Evolutionary conservation across 2,113 vertebrate genomes (phyloP).

Genomic region (Coracopsis vasa): DNA sequence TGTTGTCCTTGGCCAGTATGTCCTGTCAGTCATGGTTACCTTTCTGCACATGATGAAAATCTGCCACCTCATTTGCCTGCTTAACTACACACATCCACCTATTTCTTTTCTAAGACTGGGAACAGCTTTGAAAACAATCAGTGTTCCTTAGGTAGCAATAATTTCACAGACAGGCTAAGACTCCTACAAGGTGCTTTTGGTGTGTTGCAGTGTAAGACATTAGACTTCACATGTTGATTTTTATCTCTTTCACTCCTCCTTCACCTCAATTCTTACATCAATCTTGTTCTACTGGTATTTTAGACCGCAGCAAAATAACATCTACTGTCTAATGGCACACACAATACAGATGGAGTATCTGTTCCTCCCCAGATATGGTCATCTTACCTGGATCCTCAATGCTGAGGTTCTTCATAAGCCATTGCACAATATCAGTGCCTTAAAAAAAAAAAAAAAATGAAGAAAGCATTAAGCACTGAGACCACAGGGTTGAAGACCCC

Average conservation of each 20-base stretch:
- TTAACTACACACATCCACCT: not conserved
- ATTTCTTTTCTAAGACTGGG: not conserved
- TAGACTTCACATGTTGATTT: not conserved
- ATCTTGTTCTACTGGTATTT: not conserved
- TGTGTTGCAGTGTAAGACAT: not conserved
- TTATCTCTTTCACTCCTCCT: not conserved
- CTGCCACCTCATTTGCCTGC: not conserved
- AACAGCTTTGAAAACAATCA: not conserved
- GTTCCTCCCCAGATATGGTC: not conserved
- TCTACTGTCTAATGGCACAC: not conserved
- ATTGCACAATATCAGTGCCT: conserved; percentile 94
- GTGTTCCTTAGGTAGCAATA: not conserved
- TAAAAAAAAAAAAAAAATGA: conserved; percentile 54
- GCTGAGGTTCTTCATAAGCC: conserved; percentile 93
- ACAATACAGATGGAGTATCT: not conserved
- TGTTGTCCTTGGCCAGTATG: not conserved
- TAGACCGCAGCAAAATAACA: not conserved
- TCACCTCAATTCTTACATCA: not conserved
- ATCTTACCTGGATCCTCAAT: conserved; percentile 91
- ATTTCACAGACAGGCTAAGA: not conserved
- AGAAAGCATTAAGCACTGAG: not conserved
- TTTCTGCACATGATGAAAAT: not conserved
- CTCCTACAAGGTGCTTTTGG: not conserved
- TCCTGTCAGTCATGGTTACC: not conserved
- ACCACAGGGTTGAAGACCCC: not conserved